phyloP scores from a whole-genome alignment of 1,140 invertebrate genomes.

The Drosophila sturtevanti region DNA sequence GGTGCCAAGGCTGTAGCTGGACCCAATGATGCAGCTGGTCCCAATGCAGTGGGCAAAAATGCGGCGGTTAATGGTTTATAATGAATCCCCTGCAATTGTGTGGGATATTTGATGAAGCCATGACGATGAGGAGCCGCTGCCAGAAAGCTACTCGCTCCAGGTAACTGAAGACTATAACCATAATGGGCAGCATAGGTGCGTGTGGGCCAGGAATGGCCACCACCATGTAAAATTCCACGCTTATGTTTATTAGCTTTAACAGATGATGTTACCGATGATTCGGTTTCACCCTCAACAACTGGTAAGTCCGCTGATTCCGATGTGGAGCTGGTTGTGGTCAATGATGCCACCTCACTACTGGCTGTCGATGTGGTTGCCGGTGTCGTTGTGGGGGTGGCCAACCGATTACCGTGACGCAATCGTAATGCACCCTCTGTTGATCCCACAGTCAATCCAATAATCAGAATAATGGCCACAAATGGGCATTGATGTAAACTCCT shows the following conservation, averaged over 20 bases:
- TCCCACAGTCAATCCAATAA: slow-evolving; percentile 9
- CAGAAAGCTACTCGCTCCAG: slow-evolving; percentile 54
- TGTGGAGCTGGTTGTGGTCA: background rate
- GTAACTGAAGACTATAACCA: slow-evolving; percentile 70
- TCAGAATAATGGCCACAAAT: slow-evolving; percentile 21
- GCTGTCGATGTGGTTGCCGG: slow-evolving; percentile 30
- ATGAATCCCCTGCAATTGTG: slow-evolving; percentile 39
- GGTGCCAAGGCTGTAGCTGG: slow-evolving; percentile 12
- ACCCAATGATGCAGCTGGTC: slow-evolving; percentile 23
- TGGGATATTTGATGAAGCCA: slow-evolving; percentile 53
- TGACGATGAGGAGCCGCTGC: slow-evolving; percentile 54
- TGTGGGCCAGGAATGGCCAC: slow-evolving; percentile 52
- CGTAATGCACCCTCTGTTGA: slow-evolving; percentile 32
- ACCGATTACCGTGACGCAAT: slow-evolving; percentile 40
- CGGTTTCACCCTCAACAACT: background rate
- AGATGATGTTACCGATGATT: slow-evolving; percentile 5
- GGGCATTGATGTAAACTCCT: slow-evolving; percentile 14
- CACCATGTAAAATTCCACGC: slow-evolving; percentile 65
- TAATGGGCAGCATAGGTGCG: slow-evolving; percentile 74
- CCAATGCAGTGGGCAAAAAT: slow-evolving; percentile 32
- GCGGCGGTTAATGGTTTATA: slow-evolving; percentile 37
- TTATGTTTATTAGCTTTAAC: slow-evolving; percentile 64
- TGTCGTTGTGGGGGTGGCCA: slow-evolving; percentile 35
- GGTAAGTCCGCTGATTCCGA: slow-evolving; percentile 7
- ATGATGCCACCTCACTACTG: slow-evolving; percentile 9